Evolutionary conservation across 2,888 invertebrate species (phyloP).

Genomic region (Abscondita cerata): DNA sequence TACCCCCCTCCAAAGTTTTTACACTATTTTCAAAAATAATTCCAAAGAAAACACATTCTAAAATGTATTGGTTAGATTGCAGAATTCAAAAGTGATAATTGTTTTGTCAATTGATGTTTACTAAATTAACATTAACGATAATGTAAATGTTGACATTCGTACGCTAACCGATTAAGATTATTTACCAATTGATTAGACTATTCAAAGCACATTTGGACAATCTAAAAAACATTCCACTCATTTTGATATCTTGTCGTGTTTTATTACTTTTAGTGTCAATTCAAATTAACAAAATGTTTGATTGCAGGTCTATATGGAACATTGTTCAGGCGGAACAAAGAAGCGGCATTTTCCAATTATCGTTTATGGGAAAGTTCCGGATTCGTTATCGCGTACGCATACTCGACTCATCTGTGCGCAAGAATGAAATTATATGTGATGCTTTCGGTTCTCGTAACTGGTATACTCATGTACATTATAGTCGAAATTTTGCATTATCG

Average conservation of each 20-base stretch:
- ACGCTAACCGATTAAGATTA: not conserved
- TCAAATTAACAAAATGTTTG: not conserved
- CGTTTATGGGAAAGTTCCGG: slow-evolving; percentile 90
- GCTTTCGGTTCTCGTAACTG: slow-evolving; percentile 76
- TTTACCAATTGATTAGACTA: not conserved
- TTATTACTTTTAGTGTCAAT: too few relatives aligned
- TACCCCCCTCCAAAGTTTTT: too few relatives aligned
- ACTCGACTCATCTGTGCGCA: slow-evolving; percentile 86
- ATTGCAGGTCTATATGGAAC: slow-evolving; percentile 82
- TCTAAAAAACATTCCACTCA: not conserved
- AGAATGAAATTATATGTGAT: slow-evolving; percentile 86
- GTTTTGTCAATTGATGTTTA: too few relatives aligned
- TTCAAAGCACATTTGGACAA: not conserved
- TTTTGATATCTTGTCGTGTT: not conserved
- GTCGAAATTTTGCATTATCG: slow-evolving; percentile 84
- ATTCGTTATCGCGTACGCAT: slow-evolving; percentile 89
- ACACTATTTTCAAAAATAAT: too few relatives aligned
- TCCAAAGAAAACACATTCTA: too few relatives aligned
- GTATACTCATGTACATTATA: slow-evolving; percentile 78
- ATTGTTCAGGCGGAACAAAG: slow-evolving; percentile 86
- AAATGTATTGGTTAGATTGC: too few relatives aligned
- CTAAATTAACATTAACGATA: not conserved
- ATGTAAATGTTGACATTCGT: not conserved
- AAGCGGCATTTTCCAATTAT: slow-evolving; percentile 91
- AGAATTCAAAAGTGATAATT: too few relatives aligned